A percentile compares a stretch with the other conserved stretches of the same genome.
These are phyloP conservation scores for Mayetiola destructor DNA, from an alignment of 2,888 invertebrate genomes.

Conservation along the genomic window DNA sequence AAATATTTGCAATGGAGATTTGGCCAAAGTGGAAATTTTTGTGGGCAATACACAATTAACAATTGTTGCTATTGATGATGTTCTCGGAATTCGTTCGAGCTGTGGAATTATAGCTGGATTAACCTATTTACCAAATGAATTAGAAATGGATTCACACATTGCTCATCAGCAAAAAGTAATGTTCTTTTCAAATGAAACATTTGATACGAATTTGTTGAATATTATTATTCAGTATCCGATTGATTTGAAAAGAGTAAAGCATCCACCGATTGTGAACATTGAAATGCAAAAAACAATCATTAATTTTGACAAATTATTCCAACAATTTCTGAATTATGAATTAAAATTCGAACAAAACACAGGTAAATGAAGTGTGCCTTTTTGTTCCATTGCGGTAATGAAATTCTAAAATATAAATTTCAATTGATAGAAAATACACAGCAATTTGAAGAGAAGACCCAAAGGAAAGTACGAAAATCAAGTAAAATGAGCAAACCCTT, in stretches of 20 bases:
- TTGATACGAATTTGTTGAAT: not conserved
- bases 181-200: not conserved
- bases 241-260: not conserved
- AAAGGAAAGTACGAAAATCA: slow-evolving; percentile 1
- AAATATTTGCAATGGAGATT: slow-evolving; percentile 2
- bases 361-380: not conserved
- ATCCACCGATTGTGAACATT: slow-evolving; percentile 4
- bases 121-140: not conserved
- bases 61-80: not conserved
- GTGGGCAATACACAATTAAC: not conserved
- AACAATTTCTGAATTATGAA: slow-evolving; percentile 1
- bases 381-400: not conserved
- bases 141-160: not conserved
- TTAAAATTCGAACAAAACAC: not conserved
- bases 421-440: not conserved
- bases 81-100: not conserved
- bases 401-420: not conserved
- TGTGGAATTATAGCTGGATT: not conserved
- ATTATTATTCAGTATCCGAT: slow-evolving; percentile 5
- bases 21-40: not conserved
- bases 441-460: not conserved
- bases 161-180: not conserved
- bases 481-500: slow-evolving; percentile 4
- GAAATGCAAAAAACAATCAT: not conserved
- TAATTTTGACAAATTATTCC: not conserved